A percentile compares a stretch with the other conserved stretches of the same genome.
Conservation (phyloP, 1,140 invertebrate species). For the Pseudomyrmex dendroicus region DNA sequence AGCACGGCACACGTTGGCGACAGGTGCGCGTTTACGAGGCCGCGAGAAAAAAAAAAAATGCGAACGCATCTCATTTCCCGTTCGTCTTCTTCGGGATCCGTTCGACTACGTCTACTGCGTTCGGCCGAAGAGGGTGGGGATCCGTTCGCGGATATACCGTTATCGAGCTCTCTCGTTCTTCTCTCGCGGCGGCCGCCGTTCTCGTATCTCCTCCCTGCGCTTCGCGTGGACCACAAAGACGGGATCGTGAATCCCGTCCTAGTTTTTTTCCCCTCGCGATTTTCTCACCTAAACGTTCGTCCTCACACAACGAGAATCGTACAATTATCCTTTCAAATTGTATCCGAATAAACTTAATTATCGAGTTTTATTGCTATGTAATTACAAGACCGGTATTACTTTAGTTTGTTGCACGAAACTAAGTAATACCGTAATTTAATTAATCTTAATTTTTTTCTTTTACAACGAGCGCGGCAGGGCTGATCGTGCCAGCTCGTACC, state of each 20-base stretch:
- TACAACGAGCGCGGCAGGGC: background rate
- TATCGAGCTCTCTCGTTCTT: slow-evolving; percentile 67
- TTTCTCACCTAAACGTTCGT: too few species aligned
- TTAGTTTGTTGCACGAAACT: background rate
- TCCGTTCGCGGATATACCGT: slow-evolving; percentile 71
- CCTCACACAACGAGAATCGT: too few species aligned
- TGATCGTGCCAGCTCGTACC: background rate
- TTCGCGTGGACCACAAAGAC: slow-evolving; percentile 48
- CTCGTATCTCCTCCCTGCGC: background rate
- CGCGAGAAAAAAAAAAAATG: slow-evolving; percentile 45
- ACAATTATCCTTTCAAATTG: too few species aligned
- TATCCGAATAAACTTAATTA: background rate
- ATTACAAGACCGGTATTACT: too few species aligned
- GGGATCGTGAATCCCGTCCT: too few species aligned
- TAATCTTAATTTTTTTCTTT: slow-evolving; percentile 21
- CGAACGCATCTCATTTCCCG: slow-evolving; percentile 73
- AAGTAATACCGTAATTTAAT: background rate
- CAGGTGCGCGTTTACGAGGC: slow-evolving; percentile 61
- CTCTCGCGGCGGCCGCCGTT: slow-evolving; percentile 1
- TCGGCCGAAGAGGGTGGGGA: slow-evolving; percentile 48
- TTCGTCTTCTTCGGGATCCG: slow-evolving; percentile 60
- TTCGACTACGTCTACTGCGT: slow-evolving; percentile 59
- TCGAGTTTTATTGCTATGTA: background rate
- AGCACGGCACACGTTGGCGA: slow-evolving; percentile 21
- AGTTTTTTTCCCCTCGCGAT: too few species aligned